Percentiles rank a stretch among this genome's conserved stretches.
phyloP scores from a whole-genome alignment of 92 coral and sea anemone species.

The Umimayanthus kanabou region DNA sequence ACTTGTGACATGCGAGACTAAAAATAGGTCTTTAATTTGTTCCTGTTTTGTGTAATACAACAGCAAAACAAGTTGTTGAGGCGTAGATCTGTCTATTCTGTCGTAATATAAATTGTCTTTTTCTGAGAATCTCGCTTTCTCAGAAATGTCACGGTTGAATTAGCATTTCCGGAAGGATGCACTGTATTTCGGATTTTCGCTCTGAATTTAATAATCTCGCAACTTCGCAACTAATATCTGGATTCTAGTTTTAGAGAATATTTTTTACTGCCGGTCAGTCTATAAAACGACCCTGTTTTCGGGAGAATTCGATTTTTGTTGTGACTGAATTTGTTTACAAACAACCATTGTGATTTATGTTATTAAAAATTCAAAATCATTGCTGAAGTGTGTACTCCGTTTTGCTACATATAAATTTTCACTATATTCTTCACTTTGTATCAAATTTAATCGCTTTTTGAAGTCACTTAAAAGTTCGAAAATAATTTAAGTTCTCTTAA shows the following conservation, averaged over 20 bases:
- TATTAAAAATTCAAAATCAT: not conserved
- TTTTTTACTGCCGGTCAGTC: not conserved
- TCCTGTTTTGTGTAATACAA: conserved; percentile 9
- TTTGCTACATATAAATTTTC: not conserved
- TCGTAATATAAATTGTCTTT: not conserved
- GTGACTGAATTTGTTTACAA: not conserved
- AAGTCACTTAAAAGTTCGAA: not conserved
- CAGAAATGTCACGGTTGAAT: conserved; percentile 12
- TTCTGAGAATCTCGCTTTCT: conserved; percentile 21
- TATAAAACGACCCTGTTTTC: not conserved
- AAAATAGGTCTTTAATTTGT: conserved; percentile 1
- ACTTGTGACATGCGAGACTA: not conserved
- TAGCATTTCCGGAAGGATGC: conserved; percentile 16
- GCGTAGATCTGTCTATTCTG: not conserved
- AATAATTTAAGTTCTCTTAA: too few relatives aligned
- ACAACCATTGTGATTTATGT: too few relatives aligned
- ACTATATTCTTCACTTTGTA: not conserved
- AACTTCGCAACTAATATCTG: not conserved
- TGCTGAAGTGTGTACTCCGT: too few relatives aligned
- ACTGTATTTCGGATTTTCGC: not conserved
- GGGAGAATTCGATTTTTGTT: not conserved
- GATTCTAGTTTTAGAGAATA: not conserved
- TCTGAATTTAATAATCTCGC: not conserved
- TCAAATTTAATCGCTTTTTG: too few relatives aligned
- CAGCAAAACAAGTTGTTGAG: not conserved